Conservation (phyloP, 2,888 invertebrate genomes). For the Busseola fusca region DNA sequence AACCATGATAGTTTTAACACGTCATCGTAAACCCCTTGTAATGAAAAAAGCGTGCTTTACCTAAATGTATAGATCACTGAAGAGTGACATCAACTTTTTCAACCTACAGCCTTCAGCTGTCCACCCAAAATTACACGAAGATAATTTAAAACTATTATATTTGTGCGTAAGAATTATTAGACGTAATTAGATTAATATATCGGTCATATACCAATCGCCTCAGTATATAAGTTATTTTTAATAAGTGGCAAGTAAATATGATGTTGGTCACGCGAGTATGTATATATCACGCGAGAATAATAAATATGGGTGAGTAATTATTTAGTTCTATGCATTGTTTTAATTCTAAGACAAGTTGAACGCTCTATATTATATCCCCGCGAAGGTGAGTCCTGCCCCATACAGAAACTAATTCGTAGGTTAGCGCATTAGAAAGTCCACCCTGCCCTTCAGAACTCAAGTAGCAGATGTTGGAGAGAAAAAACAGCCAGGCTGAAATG, state of each 20-base stretch:
- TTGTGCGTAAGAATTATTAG: conserved; percentile 46
- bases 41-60: conserved; percentile 1
- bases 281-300: conserved; percentile 48
- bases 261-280: conserved; percentile 53
- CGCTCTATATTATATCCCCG: too few species aligned
- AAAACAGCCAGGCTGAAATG: neutral
- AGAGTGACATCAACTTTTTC: conserved; percentile 24
- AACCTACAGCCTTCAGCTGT: conserved; percentile 16
- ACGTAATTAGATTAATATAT: conserved; percentile 55
- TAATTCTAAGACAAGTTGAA: neutral
- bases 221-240: conserved; percentile 51
- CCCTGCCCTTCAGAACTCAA: neutral
- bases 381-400: too few species aligned
- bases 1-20: too few species aligned
- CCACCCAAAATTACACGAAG: conserved; percentile 23
- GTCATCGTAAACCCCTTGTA: too few species aligned
- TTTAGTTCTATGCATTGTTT: conserved; percentile 19
- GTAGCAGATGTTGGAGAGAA: neutral
- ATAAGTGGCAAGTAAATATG: conserved; percentile 51
- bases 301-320: conserved; percentile 12
- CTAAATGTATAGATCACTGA: conserved; percentile 17
- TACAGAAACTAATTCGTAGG: neutral
- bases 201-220: conserved; percentile 27
- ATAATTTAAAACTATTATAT: conserved; percentile 51
- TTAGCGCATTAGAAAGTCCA: neutral